Evolutionary conservation across 2,113 vertebrate species (phyloP).

Genomic region (Sander lucioperca): DNA sequence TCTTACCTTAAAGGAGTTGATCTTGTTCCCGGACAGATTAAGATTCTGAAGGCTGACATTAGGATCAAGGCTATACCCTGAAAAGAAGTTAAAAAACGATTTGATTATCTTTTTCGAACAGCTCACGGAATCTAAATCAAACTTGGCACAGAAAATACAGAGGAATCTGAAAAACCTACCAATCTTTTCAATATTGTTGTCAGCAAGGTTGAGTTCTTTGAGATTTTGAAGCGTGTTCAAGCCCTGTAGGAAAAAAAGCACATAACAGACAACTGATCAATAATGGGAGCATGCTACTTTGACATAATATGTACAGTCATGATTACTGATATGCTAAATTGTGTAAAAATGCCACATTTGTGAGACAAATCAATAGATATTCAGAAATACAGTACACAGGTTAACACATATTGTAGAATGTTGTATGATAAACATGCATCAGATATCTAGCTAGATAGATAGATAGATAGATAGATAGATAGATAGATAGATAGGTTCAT

Average conservation of each 20-base stretch:
- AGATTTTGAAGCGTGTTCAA: conserved; percentile 85
- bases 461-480: background rate
- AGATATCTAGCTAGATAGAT: background rate
- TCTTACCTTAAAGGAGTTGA: conserved; percentile 91
- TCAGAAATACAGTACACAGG: background rate
- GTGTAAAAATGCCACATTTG: background rate
- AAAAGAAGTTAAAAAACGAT: conserved; percentile 37
- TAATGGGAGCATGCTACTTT: background rate
- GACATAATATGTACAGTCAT: background rate
- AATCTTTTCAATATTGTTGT: conserved; percentile 86
- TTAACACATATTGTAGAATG: background rate
- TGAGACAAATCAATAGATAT: background rate
- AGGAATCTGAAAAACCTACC: conserved; percentile 77
- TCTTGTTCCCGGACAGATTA: conserved; percentile 93
- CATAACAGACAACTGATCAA: background rate
- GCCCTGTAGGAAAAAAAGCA: conserved; percentile 75
- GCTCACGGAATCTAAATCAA: conserved; percentile 32
- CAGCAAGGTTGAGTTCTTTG: conserved; percentile 88
- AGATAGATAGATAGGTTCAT: background rate
- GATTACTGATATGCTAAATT: background rate
- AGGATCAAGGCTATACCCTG: conserved; percentile 87
- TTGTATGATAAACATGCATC: background rate
- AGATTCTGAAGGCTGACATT: conserved; percentile 87
- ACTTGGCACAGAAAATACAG: conserved; percentile 4
- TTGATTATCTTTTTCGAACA: conserved; percentile 23